Conservation (phyloP, 2,113 vertebrate species). For the Chrysochloris asiatica region DNA sequence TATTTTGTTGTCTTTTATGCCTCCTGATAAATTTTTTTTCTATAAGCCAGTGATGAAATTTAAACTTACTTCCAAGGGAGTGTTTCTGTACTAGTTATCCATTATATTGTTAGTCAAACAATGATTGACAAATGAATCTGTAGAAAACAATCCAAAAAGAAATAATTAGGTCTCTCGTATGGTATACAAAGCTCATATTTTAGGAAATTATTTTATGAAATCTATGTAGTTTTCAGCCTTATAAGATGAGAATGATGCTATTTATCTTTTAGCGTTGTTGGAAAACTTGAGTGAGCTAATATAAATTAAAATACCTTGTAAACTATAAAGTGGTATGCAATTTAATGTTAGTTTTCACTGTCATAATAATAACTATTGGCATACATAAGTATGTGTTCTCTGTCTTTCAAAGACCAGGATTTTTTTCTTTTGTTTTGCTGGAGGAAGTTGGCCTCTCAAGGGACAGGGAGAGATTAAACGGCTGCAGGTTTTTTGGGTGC, state of each 20-base stretch:
- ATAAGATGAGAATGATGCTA: conserved; percentile 29
- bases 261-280: conserved; percentile 10
- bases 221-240: conserved; percentile 42
- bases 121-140: conserved; percentile 58
- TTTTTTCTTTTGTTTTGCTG: conserved; percentile 59
- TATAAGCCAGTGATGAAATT: conserved; percentile 75
- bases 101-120: conserved; percentile 68
- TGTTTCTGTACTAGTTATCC: conserved; percentile 54
- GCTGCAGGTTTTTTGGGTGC: neutral
- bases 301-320: conserved; percentile 47
- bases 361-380: neutral
- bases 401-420: conserved; percentile 1
- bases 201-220: conserved; percentile 46
- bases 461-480: neutral
- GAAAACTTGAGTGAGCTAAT: conserved; percentile 29
- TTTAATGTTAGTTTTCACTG: conserved; percentile 39
- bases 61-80: conserved; percentile 76
- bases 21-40: conserved; percentile 77
- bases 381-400: conserved; percentile 11
- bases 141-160: conserved; percentile 68
- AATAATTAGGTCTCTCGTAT: conserved; percentile 35
- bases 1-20: conserved; percentile 74
- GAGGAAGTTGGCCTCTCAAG: conserved; percentile 13
- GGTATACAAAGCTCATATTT: conserved; percentile 65
- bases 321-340: conserved; percentile 37